Evolutionary conservation across 1,140 invertebrate genomes (phyloP), one percentile per base, ranked within the genome.

Genomic region (Drosophila subpulchrella): DNA sequence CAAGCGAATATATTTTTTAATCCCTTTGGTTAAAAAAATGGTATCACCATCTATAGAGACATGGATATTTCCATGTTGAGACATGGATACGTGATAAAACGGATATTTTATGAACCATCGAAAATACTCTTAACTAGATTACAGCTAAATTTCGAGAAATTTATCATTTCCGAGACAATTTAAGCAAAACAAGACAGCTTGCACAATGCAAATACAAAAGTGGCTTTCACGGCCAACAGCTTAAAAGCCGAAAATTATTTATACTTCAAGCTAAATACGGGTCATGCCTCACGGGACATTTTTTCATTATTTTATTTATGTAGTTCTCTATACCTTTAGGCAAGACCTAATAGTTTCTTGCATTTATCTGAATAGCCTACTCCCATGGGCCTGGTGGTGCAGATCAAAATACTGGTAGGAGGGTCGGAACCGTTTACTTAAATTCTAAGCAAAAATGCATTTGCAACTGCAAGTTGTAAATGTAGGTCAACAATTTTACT

Each of bases 241-340:
- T 27, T 13, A 46, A 47, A 47, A 13, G 46, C 46, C 10, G 17
- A 20, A 27, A 24, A 47, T 47, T 47, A 47, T 47, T 47, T 12
- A 47, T 47, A 47, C 24, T 27, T 24, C 44, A 47, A 27, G 12
- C 46, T 47, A 27, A 47, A 47, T n/a, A 12, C 46, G 46, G 46
- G 46, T 47, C 46, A 27, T 47, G 46, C 2, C 46, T 20, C 42
- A 47, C 12, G 46, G 46, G 20, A 24, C 46, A 27, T 47, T 47
- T 47, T 47, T 24, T 24, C 11, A 12, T 27, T 47, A 47, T 27
- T 47, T 13, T 27, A 47, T 47, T 27, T 47, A 11, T 46, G 17
- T 11, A 20, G 42, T 5, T 46, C 20, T 46, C 8, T 20, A 12
- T 46, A 11, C 17, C 42, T 20, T 20, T 11, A 20, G 17, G 15